Base-by-base conservation (phyloP, 2,888 invertebrate genomes). In the Xylota sylvarum region DNA sequence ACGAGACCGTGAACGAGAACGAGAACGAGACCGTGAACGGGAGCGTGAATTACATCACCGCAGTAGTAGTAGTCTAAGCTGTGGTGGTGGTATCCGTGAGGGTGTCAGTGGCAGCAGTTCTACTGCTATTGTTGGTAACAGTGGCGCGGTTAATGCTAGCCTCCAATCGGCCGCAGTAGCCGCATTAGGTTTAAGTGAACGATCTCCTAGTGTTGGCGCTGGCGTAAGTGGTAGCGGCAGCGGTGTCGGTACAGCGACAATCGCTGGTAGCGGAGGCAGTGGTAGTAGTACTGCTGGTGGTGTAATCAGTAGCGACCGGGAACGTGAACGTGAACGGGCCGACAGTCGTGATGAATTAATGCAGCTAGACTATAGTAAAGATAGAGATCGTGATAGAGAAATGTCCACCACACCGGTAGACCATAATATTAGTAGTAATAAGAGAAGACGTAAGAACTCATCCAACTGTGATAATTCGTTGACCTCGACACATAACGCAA, bases 381-480 rank as follows among this genome's bases (percentile, higher is more conserved):
- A 91, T 89, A 94, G 91, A 94, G 94, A 93, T 93, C 94, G 92
- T 94, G 95, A 94, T 93, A 95, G 93, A 94, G 92, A 92, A 90
- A 90, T 92, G 89, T 92, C 92, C 89, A 93, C 92, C 88, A 93
- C 93, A 89, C 92, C 92, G 89, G 92, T 92, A 88, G 93, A 93
- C 88, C 92, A 92, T 90, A 90, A 91, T 91, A 92, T 91, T 91
- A 95, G 94, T 93, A 94, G 93, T 93, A 93, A 91, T 94, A 95
- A 90, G 92, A 91, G 93, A 92, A 93, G 92, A 93, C 93, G 93
- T 91, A 93, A 92, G 94, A 94, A 93, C 92, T 92, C 92, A 93
- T 93, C 93, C 91, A 95, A 94, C 94, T 95, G 95, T 93, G 95
- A 95, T 93, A 94, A 94, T 92, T 94, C 94, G 91, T 93, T 93